phyloP scores from a whole-genome alignment of 1,140 invertebrate species.

The Panagrolaimus sp. region DNA sequence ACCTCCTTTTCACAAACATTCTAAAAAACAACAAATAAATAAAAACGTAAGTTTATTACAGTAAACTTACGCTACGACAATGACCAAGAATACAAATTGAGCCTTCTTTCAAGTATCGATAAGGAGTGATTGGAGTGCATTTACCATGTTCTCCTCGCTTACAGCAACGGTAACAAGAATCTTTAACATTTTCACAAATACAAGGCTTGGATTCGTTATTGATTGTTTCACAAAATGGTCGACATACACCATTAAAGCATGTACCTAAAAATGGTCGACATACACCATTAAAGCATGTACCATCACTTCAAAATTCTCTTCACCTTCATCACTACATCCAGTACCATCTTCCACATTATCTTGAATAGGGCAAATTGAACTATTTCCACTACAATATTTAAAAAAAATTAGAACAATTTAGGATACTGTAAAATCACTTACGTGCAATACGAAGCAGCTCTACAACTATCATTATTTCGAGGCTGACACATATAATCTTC shows the following conservation, averaged over 20 bases:
- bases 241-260: constrained; percentile 22
- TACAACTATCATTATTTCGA: constrained; percentile 35
- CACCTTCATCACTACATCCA: constrained; percentile 39
- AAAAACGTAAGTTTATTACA: background rate
- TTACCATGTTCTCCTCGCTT: constrained; percentile 20
- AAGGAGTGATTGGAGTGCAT: constrained; percentile 27
- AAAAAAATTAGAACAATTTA: constrained; percentile 20
- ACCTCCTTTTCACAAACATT: constrained; percentile 36
- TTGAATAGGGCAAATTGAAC: constrained; percentile 39
- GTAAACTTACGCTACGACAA: constrained; percentile 27
- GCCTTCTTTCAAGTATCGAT: constrained; percentile 33
- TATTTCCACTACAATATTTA: constrained; percentile 35
- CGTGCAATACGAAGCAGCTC: constrained; percentile 39
- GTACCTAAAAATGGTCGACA: constrained; percentile 39
- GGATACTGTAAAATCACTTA: background rate
- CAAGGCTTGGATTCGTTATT: constrained; percentile 31
- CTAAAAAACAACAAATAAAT: constrained; percentile 21
- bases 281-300: constrained; percentile 15
- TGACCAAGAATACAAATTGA: constrained; percentile 46
- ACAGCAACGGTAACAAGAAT: constrained; percentile 37
- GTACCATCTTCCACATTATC: constrained; percentile 31
- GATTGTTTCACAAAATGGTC: constrained; percentile 36
- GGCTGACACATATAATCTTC: constrained; percentile 26
- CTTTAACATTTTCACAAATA: constrained; percentile 39
- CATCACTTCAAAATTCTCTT: constrained; percentile 36